Percentiles rank a stretch among this genome's conserved stretches.
These are phyloP conservation scores for Erythrolamprus reginae DNA, from an alignment of 2,113 vertebrate genomes.

Conservation along the genomic window DNA sequence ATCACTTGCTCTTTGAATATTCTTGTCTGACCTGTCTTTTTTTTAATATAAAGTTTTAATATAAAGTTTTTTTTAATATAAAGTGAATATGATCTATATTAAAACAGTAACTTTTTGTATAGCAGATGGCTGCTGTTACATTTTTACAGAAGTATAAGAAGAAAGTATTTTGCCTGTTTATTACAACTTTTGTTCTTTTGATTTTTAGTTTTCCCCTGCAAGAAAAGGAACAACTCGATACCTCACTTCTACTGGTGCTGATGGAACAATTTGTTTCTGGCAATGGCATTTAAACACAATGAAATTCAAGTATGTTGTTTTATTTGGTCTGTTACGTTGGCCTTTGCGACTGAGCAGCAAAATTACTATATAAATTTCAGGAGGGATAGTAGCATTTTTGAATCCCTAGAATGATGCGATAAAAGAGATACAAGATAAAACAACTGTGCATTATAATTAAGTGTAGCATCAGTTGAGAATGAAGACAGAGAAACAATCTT, in stretches of 20 bases:
- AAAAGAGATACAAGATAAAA: background rate
- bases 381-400: background rate
- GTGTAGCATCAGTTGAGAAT: background rate
- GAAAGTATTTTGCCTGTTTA: constrained; percentile 1
- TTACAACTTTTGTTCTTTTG: constrained; percentile 8
- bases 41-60: background rate
- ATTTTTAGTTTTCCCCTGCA: constrained; percentile 88
- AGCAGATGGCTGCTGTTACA: background rate
- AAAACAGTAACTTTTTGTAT: background rate
- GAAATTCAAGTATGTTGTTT: constrained; percentile 87
- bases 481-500: background rate
- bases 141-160: background rate
- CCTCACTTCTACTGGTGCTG: constrained; percentile 95
- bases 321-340: background rate
- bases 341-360: background rate
- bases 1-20: background rate
- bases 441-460: background rate
- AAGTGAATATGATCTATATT: background rate
- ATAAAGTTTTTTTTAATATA: background rate
- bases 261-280: constrained; percentile 98
- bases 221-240: constrained; percentile 85
- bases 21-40: background rate
- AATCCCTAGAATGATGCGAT: background rate
- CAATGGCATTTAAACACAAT: constrained; percentile 89
- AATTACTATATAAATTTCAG: background rate